phyloP scores from a whole-genome alignment of 2,797 vertebrate genomes.

The Lithobates sylvaticus region DNA sequence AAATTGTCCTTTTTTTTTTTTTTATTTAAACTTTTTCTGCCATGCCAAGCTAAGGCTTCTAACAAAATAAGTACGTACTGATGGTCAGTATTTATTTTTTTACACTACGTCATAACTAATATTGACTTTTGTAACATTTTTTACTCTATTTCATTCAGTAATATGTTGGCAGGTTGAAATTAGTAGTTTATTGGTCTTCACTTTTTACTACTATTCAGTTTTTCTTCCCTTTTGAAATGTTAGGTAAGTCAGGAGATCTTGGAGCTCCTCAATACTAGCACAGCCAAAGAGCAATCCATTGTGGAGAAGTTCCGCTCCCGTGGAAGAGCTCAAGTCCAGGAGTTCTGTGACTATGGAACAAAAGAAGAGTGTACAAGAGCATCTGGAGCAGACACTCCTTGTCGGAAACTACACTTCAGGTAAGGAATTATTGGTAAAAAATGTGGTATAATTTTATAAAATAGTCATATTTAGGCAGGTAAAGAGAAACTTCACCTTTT shows the following conservation, averaged over 20 bases:
- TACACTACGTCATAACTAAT: not conserved
- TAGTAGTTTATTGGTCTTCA: too few species aligned
- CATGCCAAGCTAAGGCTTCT: not conserved
- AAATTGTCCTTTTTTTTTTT: too few species aligned
- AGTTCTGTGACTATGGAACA: conserved; percentile 95
- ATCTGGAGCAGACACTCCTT: conserved; percentile 85
- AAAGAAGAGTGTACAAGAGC: conserved; percentile 92
- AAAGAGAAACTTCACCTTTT: too few species aligned
- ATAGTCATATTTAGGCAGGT: too few species aligned
- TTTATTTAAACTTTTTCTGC: not conserved
- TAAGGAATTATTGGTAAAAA: conserved; percentile 56
- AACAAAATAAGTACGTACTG: too few species aligned
- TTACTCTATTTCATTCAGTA: not conserved
- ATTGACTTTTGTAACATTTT: not conserved
- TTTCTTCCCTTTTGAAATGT: conserved; percentile 28
- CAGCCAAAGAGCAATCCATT: conserved; percentile 95
- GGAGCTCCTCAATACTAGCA: conserved; percentile 91
- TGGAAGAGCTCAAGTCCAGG: conserved; percentile 92
- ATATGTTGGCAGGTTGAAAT: too few species aligned
- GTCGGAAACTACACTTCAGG: conserved; percentile 93
- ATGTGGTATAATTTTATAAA: too few species aligned
- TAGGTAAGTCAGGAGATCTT: conserved; percentile 94
- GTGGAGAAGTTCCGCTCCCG: conserved; percentile 94
- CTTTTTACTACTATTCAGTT: conserved; percentile 33
- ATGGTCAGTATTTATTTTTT: not conserved